Evolutionary conservation across 2,113 vertebrate genomes (phyloP), one percentile per base, ranked within the genome.

Genomic region (Prochilodus magdalenae): DNA sequence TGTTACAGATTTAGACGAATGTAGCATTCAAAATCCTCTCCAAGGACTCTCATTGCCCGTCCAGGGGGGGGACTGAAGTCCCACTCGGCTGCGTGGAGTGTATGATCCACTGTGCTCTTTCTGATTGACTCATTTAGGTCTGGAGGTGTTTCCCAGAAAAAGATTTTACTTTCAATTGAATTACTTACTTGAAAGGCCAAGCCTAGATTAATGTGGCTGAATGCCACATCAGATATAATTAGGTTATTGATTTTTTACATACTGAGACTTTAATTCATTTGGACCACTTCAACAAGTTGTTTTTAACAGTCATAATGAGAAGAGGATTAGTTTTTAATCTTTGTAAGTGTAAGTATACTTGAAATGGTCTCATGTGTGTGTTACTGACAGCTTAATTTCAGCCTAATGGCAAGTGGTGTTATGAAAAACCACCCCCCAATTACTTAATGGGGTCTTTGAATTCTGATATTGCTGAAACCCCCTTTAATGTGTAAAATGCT

Each of bases 251-350:
- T 65, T 77, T n/a, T 75, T n/a, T 59, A 69, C 74, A 55, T 7
- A 22, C 6, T 57, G 66, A 55, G 18, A 22, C 6, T 57, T 22
- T 18, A 65, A 47, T 69, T 62, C 4, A 36, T 24, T 16, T 49
- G 12, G 15, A 59, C 29, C 8, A n/a, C 14, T 66, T 36, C 27
- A 57, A 57, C 40, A 72, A 2, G 1, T 63, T 20, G 16, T 63
- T 27, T 15, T 63, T 20, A 71, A 36, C 72, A 79, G 6, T 29
- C 8, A 10, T 36, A 76, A 53, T 47, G 13, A 75, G 47, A 62
- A 53, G 36, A 75, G 49, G 13, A 44, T n/a, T 44, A 62, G 62
- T 80, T 80, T 33, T n/a, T 11, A 63, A 73, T n/a, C 57, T 15
- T 62, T 26, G 36, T 29, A 20, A 15, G 26, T 73, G 36, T 73